Conservation (phyloP, 2,888 invertebrate species). For the Gortyna flavago region DNA sequence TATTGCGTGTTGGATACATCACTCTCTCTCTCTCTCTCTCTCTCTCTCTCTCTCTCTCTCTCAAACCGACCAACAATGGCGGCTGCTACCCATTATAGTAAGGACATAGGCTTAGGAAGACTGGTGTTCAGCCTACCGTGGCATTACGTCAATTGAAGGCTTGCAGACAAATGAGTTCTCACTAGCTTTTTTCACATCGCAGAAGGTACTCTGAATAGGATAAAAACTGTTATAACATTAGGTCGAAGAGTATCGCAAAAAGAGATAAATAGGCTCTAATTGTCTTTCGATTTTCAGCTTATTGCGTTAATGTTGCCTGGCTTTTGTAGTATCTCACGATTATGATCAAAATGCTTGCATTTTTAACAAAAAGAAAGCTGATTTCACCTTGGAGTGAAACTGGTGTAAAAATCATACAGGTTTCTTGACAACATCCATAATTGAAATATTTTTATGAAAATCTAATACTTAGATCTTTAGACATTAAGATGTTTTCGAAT, state of each 20-base stretch:
- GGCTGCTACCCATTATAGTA: neutral
- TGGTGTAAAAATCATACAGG: neutral
- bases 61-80: neutral
- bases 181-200: neutral
- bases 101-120: slow-evolving; percentile 1
- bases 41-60: neutral
- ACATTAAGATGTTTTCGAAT: neutral
- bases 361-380: slow-evolving; percentile 2
- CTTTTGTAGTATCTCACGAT: slow-evolving; percentile 8
- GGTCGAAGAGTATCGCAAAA: neutral
- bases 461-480: neutral
- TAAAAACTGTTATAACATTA: neutral
- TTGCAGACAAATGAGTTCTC: slow-evolving; percentile 34
- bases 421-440: neutral
- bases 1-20: neutral
- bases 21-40: neutral
- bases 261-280: too few species aligned
- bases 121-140: slow-evolving; percentile 27
- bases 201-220: neutral
- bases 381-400: neutral
- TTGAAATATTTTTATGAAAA: neutral
- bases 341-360: neutral
- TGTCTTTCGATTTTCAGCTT: slow-evolving; percentile 6
- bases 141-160: slow-evolving; percentile 34
- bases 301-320: slow-evolving; percentile 2